Evolutionary conservation across 2,888 invertebrate genomes (phyloP), one percentile per base, ranked within the genome.

Genomic region (Melinopterus prodromus): DNA sequence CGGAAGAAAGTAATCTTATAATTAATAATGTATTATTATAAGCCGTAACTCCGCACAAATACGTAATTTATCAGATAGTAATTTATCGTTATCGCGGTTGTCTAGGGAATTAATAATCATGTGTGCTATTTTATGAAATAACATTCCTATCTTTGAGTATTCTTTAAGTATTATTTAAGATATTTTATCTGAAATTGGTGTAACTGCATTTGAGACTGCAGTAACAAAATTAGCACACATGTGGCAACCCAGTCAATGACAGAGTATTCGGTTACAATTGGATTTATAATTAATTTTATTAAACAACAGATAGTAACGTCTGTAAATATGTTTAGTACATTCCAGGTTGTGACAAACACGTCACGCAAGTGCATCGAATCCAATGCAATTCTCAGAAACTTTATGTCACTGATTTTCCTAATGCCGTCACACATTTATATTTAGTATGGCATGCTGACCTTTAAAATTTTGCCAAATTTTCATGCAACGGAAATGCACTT

Each of bases 381-480:
- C 7, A 53, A 26, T 26, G 26, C 26, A 26, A 26, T 26, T 26
- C 26, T 26, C 26, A 26, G 26, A 2, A 26, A 26, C 26, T 26
- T 26, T 2, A 1, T 26, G 26, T 26, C 26, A 12, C 53, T n/a
- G 36, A 74, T 26, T 74, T 74, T 36, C 37, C 7, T 35, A 74
- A 36, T 6, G 35, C 6, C 74, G n/a, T 9, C 35, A 7, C 36
- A 74, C 6, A 74, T 74, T 74, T 74, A 74, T 26, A 74, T 36
- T 74, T 74, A 35, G 36, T 36, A 26, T 14, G 53, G 53, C 53
- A 74, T 37, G 74, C 74, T 53, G 74, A 74, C 74, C 74, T 74
- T 74, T 74, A 74, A 74, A 36, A 36, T 36, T 74, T 35, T 74
- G 74, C 74, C 74, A 74, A 74, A 74, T 36, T 35, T 71, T 74